phyloP scores from a whole-genome alignment of 2,797 vertebrate species.

The Alosa sapidissima region DNA sequence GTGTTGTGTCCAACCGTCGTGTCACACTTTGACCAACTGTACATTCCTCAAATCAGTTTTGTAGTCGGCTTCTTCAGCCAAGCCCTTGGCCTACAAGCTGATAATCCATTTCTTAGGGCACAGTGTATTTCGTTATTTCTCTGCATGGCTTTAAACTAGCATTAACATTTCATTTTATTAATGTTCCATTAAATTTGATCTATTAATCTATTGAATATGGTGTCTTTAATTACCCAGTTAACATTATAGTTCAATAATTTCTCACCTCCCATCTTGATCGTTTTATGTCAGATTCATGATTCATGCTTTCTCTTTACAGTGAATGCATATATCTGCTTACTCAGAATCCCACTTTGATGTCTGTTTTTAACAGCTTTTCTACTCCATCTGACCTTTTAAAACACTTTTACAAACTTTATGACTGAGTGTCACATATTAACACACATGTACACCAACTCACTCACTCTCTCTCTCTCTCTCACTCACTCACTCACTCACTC shows the following conservation, averaged over 20 bases:
- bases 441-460: no score
- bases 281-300: neutral
- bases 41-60: neutral
- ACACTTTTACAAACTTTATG: no score
- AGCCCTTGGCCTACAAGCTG: neutral
- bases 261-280: neutral
- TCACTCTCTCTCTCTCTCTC: no score
- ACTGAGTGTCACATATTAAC: no score
- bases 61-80: neutral
- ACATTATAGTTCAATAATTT: neutral
- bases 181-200: neutral
- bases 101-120: neutral
- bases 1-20: neutral
- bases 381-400: no score
- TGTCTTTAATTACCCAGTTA: neutral
- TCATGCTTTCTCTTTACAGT: no score
- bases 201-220: neutral
- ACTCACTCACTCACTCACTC: neutral
- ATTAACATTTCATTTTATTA: no score
- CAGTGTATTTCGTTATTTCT: neutral
- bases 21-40: neutral
- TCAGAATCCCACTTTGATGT: no score
- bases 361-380: no score
- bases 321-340: no score
- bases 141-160: no score